Conservation (phyloP, 2,888 invertebrate species). For the Dorcus hopei region DNA sequence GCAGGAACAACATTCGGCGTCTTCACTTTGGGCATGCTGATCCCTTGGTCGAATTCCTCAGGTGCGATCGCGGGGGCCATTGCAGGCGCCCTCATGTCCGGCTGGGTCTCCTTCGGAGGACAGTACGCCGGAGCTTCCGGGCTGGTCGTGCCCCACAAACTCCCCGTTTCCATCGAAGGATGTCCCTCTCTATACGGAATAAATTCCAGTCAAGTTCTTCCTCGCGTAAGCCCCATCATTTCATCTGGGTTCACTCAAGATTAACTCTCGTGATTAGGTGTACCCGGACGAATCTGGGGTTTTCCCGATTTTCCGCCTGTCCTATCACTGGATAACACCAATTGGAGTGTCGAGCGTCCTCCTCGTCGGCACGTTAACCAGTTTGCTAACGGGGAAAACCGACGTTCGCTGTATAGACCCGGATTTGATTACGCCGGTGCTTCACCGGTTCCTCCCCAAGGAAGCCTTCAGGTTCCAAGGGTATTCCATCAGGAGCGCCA, state of each 20-base stretch:
- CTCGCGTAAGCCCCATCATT: not conserved
- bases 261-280: conserved; percentile 7
- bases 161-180: conserved; percentile 52
- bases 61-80: conserved; percentile 62
- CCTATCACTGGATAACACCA: conserved; percentile 80
- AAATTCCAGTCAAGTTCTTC: not conserved
- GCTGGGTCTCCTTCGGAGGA: conserved; percentile 64
- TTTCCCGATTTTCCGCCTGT: conserved; percentile 73
- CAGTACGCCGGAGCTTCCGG: conserved; percentile 64
- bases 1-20: conserved; percentile 80
- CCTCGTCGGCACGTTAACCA: conserved; percentile 64
- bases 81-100: conserved; percentile 59
- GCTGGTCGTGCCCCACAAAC: conserved; percentile 56
- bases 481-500: conserved; percentile 13
- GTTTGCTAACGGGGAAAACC: conserved; percentile 56
- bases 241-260: too few species aligned
- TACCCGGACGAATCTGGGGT: conserved; percentile 52
- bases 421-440: conserved; percentile 59
- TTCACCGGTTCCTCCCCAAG: conserved; percentile 51
- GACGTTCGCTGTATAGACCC: conserved; percentile 55
- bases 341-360: conserved; percentile 67
- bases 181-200: conserved; percentile 43
- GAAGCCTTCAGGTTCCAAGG: conserved; percentile 15
- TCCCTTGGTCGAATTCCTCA: conserved; percentile 74
- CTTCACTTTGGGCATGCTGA: conserved; percentile 77